Percentiles rank a stretch among this genome's conserved stretches.
Evolutionary conservation across 2,888 invertebrate species (phyloP).

Genomic region (Autographa pulchrina): DNA sequence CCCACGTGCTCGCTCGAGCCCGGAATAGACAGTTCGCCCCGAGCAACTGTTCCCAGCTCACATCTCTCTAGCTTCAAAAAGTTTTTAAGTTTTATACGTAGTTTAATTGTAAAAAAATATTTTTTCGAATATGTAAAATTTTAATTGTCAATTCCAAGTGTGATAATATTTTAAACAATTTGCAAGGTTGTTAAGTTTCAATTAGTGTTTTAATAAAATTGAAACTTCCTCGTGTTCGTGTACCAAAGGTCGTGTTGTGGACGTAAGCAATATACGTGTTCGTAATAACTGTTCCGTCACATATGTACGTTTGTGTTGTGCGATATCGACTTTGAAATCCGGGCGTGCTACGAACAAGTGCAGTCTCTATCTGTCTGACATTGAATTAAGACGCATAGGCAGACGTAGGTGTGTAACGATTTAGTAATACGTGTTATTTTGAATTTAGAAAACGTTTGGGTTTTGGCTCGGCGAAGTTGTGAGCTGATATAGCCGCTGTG

Average conservation of each 20-base stretch:
- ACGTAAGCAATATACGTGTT: constrained; percentile 54
- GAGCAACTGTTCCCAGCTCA: constrained; percentile 74
- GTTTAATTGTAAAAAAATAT: constrained; percentile 39
- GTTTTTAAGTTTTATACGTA: constrained; percentile 53
- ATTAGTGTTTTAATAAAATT: constrained; percentile 41
- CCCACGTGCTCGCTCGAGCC: constrained; percentile 85
- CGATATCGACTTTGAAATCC: constrained; percentile 24
- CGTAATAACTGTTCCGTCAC: constrained; percentile 50
- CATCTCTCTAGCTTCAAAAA: constrained; percentile 63
- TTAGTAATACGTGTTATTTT: constrained; percentile 66
- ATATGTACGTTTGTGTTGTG: constrained; percentile 40
- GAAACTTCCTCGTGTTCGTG: constrained; percentile 48
- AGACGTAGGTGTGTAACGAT: constrained; percentile 57
- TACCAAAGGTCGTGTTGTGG: constrained; percentile 57
- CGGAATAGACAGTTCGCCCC: constrained; percentile 87
- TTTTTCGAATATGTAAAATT: constrained; percentile 23
- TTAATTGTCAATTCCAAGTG: constrained; percentile 51
- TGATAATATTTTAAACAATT: constrained; percentile 42
- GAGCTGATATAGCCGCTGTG: constrained; percentile 56
- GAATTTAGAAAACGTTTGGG: constrained; percentile 54
- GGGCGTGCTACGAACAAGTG: constrained; percentile 39
- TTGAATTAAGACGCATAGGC: constrained; percentile 59
- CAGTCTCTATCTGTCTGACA: constrained; percentile 57
- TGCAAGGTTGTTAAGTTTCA: constrained; percentile 15
- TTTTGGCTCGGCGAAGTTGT: constrained; percentile 58